phyloP scores from a whole-genome alignment of 2,113 vertebrate genomes.

The Muscicapa adusta region DNA sequence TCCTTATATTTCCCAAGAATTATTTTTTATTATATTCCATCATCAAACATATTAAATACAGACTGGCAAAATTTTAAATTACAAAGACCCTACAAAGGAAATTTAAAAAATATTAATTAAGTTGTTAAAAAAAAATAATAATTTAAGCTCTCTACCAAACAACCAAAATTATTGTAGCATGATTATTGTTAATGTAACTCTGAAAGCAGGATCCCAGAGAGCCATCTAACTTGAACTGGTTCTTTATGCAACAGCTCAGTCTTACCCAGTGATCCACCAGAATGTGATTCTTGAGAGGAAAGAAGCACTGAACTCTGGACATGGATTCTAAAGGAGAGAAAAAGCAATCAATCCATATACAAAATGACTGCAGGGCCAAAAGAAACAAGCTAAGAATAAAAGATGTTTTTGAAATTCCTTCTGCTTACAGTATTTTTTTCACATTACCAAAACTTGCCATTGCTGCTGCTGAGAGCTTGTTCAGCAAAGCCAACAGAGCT shows the following conservation, averaged over 20 bases:
- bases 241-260: neutral
- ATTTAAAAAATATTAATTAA: neutral
- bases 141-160: neutral
- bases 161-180: neutral
- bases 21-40: neutral
- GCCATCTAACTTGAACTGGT: neutral
- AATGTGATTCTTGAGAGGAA: slow-evolving; percentile 94
- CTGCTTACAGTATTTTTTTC: neutral
- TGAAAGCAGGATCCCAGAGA: neutral
- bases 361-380: neutral
- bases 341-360: neutral
- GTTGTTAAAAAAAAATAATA: no score
- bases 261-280: slow-evolving; percentile 97
- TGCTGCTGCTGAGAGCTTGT: neutral
- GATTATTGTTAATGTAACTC: neutral
- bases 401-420: neutral
- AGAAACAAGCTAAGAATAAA: neutral
- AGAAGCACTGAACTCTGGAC: slow-evolving; percentile 86
- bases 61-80: neutral
- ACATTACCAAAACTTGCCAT: neutral
- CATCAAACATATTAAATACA: neutral
- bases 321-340: slow-evolving; percentile 80
- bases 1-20: neutral
- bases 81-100: neutral
- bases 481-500: neutral